phyloP scores from a whole-genome alignment of 2,888 invertebrate species.

The Podabrus alpinus region DNA sequence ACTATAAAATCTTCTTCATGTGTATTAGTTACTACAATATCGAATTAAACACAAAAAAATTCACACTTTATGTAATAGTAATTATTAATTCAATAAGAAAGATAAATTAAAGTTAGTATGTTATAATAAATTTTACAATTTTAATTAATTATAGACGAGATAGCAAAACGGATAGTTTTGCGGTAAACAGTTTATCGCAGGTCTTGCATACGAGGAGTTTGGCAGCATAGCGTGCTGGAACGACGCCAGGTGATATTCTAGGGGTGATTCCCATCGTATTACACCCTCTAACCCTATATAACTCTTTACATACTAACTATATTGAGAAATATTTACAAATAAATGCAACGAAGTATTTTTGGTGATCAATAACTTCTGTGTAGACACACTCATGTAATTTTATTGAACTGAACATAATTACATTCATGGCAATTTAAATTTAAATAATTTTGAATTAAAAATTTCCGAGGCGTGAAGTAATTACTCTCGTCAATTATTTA shows the following conservation, averaged over 20 bases:
- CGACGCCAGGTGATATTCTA: slow-evolving; percentile 32
- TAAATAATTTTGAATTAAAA: not conserved
- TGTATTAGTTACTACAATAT: no score
- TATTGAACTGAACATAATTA: not conserved
- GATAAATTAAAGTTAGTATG: not conserved
- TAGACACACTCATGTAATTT: not conserved
- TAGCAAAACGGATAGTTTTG: slow-evolving; percentile 22
- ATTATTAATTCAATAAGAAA: not conserved
- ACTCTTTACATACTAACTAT: slow-evolving; percentile 28
- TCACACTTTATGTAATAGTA: not conserved
- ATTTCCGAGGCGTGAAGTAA: not conserved
- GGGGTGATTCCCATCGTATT: slow-evolving; percentile 18
- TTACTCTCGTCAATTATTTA: not conserved
- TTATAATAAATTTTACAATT: not conserved
- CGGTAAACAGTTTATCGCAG: slow-evolving; percentile 25
- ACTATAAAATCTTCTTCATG: no score
- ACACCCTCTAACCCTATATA: slow-evolving; percentile 20
- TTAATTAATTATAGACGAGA: not conserved
- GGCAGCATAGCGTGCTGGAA: slow-evolving; percentile 22
- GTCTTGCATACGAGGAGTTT: slow-evolving; percentile 17
- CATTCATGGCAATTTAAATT: not conserved
- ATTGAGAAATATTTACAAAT: slow-evolving; percentile 27
- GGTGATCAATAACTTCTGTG: not conserved
- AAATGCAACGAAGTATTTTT: slow-evolving; percentile 15
- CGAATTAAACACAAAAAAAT: no score